Evolutionary conservation across 1,140 invertebrate species (phyloP).

Genomic region (Parapsyche elsis): DNA sequence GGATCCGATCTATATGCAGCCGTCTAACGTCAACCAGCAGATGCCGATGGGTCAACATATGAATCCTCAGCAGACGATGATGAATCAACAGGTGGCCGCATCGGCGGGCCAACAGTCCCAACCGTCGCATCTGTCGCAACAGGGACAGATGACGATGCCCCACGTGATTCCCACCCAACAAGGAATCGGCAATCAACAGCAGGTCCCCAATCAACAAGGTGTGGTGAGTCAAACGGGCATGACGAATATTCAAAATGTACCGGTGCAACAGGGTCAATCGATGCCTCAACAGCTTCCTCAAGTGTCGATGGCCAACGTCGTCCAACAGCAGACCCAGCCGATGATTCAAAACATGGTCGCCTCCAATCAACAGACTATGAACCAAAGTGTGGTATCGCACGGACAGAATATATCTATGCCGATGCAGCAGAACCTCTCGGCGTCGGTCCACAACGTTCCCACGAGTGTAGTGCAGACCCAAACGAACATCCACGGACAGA

Average conservation of each 20-base stretch:
- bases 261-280: slow-evolving; percentile 43
- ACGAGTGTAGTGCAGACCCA: slow-evolving; percentile 65
- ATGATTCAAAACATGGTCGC: slow-evolving; percentile 56
- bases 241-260: slow-evolving; percentile 53
- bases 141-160: slow-evolving; percentile 63
- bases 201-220: slow-evolving; percentile 41
- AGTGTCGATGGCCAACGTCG: slow-evolving; percentile 58
- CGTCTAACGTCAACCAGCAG: slow-evolving; percentile 61
- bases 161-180: slow-evolving; percentile 64
- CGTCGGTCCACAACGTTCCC: slow-evolving; percentile 58
- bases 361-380: slow-evolving; percentile 47
- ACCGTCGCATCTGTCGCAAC: slow-evolving; percentile 56
- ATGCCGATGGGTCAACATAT: slow-evolving; percentile 64
- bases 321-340: slow-evolving; percentile 46
- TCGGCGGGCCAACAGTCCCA: slow-evolving; percentile 40
- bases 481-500: slow-evolving; percentile 61
- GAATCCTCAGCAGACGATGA: slow-evolving; percentile 61
- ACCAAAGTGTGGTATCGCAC: slow-evolving; percentile 50
- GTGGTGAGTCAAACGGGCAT: slow-evolving; percentile 46
- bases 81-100: slow-evolving; percentile 58
- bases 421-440: slow-evolving; percentile 64
- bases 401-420: slow-evolving; percentile 66
- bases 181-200: slow-evolving; percentile 55
- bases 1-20: slow-evolving; percentile 67
- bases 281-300: slow-evolving; percentile 59